Conservation (phyloP, 2,113 vertebrate species). For the Cyprinodon variegatus region DNA sequence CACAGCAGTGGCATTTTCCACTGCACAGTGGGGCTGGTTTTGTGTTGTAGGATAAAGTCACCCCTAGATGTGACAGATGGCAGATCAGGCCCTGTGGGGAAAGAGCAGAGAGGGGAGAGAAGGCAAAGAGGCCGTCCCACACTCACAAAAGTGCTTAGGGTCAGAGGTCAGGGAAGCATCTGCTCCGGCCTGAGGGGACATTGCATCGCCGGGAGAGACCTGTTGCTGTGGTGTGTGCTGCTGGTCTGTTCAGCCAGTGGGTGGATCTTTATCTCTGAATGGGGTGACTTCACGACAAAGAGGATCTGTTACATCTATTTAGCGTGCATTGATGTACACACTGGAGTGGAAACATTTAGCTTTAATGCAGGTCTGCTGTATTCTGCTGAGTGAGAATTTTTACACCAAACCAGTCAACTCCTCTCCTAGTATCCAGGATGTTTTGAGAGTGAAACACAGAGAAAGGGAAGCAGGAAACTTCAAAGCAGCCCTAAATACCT, state of each 20-base stretch:
- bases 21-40: constrained; percentile 54
- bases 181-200: constrained; percentile 79
- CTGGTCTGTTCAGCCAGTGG: constrained; percentile 57
- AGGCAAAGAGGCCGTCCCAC: constrained; percentile 71
- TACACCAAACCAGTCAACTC: constrained; percentile 2
- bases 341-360: neutral
- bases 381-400: constrained; percentile 8
- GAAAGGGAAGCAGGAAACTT: constrained; percentile 43
- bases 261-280: constrained; percentile 68
- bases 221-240: constrained; percentile 78
- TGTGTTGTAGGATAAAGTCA: constrained; percentile 70
- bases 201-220: constrained; percentile 75
- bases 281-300: constrained; percentile 66
- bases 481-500: constrained; percentile 56
- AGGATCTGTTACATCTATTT: constrained; percentile 65
- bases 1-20: constrained; percentile 69
- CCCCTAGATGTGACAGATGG: constrained; percentile 78
- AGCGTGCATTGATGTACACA: constrained; percentile 36
- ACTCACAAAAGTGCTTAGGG: constrained; percentile 81
- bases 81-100: constrained; percentile 66
- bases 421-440: neutral
- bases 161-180: constrained; percentile 80
- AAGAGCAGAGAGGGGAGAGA: constrained; percentile 56
- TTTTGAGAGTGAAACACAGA: constrained; percentile 25
- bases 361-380: constrained; percentile 15